A percentile compares a stretch with the other conserved stretches of the same genome.
Conservation (phyloP, 2,113 vertebrate genomes). For the Tamias sibiricus region DNA sequence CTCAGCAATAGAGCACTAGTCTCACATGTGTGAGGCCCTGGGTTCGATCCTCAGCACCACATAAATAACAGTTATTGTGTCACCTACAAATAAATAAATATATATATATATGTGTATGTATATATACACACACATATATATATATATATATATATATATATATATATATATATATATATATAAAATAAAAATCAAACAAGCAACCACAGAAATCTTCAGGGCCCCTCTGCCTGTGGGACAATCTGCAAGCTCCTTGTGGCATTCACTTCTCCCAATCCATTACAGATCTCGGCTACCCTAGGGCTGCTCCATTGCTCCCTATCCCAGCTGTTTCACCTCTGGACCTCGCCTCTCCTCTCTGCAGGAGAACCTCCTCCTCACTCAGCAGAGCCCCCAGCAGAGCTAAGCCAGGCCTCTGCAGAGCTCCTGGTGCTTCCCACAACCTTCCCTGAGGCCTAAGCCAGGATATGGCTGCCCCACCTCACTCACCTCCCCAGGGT, state of each 20-base stretch:
- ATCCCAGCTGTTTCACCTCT: not conserved
- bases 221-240: not conserved
- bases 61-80: no score
- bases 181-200: conserved; percentile 32
- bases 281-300: not conserved
- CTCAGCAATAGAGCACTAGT: no score
- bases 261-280: not conserved
- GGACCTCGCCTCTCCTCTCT: not conserved
- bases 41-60: no score
- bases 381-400: not conserved
- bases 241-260: not conserved
- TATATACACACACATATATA: no score
- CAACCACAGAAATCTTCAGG: not conserved
- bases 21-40: no score
- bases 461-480: not conserved
- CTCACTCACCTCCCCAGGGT: not conserved
- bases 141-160: no score
- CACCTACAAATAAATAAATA: no score
- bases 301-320: not conserved
- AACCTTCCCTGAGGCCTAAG: not conserved
- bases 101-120: no score
- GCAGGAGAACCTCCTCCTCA: not conserved
- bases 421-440: not conserved
- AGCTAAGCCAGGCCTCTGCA: not conserved
- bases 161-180: no score